Evolutionary conservation across 2,888 invertebrate species (phyloP), one percentile per base, ranked within the genome.

Genomic region (Hyposoter dolosus): DNA sequence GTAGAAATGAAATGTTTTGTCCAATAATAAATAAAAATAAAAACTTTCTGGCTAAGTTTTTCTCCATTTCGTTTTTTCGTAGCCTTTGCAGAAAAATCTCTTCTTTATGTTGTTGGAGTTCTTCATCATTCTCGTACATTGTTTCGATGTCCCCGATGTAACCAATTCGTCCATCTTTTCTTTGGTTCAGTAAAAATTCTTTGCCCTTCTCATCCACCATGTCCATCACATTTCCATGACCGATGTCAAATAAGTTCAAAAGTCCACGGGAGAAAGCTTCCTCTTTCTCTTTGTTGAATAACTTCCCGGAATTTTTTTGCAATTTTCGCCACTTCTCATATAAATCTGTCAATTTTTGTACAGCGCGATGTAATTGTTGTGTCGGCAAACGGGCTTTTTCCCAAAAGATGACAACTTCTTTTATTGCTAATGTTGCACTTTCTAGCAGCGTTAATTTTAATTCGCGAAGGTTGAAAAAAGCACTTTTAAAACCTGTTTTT

Each of bases 271-370:
- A 45, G 79, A 88, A 88, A 60, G 80, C 32, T 65, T 76, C 56
- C 83, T 88, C 85, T 83, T 86, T 87, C 78, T 81, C 40, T 45
- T 45, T 53, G 65, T 86, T 84, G 17, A 6, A 63, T 56, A 82
- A 83, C 88, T 88, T 89, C 76, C 88, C 84, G 19, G 66, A 75
- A 87, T 90, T 90, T 88, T 88, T 88, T 90, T 90, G 91, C 88
- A 92, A 85, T 40, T 90, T 90, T 78, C 91, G 88, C 93, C 91
- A 92, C 90, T 89, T 88, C 82, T 91, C 88, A 87, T 92, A 89
- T 77, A 92, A 86, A 74, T 79, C 86, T 72, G 87, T 86, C 50
- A 89, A 82, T 86, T 89, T 89, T 43, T 88, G 82, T 53, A 82
- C 80, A 69, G 89, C 88, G 60, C 81, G 75, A 77, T 81, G 76